Evolutionary conservation across 2,888 invertebrate species (phyloP), one percentile per base, ranked within the genome.

Genomic region (Drosophila percnosoma): DNA sequence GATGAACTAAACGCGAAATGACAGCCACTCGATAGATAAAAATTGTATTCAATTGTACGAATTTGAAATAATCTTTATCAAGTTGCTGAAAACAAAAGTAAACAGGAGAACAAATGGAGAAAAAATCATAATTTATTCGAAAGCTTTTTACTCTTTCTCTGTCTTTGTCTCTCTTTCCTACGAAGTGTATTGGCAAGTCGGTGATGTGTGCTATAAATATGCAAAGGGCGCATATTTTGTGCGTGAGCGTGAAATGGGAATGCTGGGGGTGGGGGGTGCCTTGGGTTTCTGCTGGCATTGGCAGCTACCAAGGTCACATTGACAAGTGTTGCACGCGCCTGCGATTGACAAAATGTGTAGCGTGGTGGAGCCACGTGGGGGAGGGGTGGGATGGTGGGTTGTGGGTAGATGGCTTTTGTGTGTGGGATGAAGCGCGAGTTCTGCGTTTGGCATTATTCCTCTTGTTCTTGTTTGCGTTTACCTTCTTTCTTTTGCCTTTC

Each of bases 241-340:
- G 68, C 67, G 66, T 59, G 34, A 60, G 29, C 59, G 36, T 24
- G 15, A 27, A 31, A 8, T 21, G 15, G 53, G 27, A n/a, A 51
- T 29, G 21, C 4, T 27, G 10, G 29, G 7, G 6, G 21, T 55
- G 40, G 18, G 42, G 52, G 33, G 8, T 45, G 68, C 61, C 34
- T 29, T 36, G 55, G 51, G 27, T 33, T 65, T 70, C 68, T 62
- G 66, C 74, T 73, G 85, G 77, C 82, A 84, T 81, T 89, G 89
- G 73, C 87, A 75, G 72, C 77, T 61, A 45, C 66, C 89, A 87
- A 87, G 87, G 87, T 87, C 87, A 89, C 80, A 80, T 83, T 88
- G 87, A 86, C 89, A 90, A 90, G 87, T 87, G 90, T 89, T 87
- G 90, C 89, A 88, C 85, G 89, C 88, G 87, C 87, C 75, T 77